Percentiles rank a stretch among this genome's conserved stretches.
Evolutionary conservation across 23 tunicate species (phyloP).

Genomic region (Styela clava): DNA sequence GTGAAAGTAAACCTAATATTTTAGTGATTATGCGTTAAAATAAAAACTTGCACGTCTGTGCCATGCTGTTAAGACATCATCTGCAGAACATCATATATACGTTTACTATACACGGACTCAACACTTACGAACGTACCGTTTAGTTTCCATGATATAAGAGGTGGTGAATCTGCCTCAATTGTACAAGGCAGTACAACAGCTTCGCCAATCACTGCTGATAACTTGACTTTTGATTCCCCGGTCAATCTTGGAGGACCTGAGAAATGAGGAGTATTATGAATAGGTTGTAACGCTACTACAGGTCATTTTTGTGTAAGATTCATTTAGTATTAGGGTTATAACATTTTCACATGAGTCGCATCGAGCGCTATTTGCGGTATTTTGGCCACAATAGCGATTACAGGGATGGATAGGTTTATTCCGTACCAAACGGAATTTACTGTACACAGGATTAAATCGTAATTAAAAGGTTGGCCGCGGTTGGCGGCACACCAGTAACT

Average conservation of each 20-base stretch:
- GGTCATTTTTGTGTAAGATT: too few relatives aligned
- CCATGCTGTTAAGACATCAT: too few relatives aligned
- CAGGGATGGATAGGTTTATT: background rate
- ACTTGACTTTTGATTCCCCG: conserved; percentile 1
- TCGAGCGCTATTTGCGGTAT: background rate
- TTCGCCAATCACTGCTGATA: conserved; percentile 5
- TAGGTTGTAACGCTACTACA: too few relatives aligned
- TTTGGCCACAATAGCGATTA: background rate
- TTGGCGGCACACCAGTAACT: background rate
- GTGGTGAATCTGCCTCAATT: background rate
- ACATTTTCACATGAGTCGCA: too few relatives aligned
- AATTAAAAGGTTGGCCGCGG: conserved; percentile 9
- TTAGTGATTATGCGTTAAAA: too few relatives aligned
- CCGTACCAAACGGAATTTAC: conserved; percentile 1
- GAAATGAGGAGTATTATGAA: background rate
- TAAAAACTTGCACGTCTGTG: too few relatives aligned
- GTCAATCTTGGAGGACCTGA: conserved; percentile 2
- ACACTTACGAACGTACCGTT: too few relatives aligned
- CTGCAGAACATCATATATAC: too few relatives aligned
- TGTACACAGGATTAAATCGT: conserved; percentile 14
- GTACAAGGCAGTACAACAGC: background rate
- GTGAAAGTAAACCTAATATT: too few relatives aligned
- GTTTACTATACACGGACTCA: too few relatives aligned
- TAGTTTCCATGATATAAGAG: background rate
- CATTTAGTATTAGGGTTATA: too few relatives aligned